Base-by-base conservation (phyloP, 1,140 invertebrate genomes). In the Bombus waltoni region DNA sequence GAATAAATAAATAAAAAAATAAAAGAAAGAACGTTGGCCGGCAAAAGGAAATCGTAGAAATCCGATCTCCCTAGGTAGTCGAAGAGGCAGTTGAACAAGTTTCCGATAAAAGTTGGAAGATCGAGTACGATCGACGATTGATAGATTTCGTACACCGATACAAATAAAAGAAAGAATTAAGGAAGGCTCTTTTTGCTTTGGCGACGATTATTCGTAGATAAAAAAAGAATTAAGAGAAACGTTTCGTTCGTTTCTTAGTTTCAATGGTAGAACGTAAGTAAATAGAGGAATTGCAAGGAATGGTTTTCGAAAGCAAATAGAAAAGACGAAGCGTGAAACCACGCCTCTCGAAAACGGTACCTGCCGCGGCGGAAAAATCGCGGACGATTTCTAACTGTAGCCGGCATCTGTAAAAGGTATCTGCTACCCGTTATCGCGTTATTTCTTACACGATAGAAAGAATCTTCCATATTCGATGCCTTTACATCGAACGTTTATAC, bases 321-420 rank as follows among this genome's bases (percentile, higher is more conserved):
- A 57, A 25, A 71, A 62, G 25, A 13, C n/a, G 18, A 74, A 11
- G n/a, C n/a, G 59, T 32, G 66, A 77, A 53, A 66, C 38, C 71
- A 77, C 75, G 70, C 81, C 87, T 91, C 85, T 90, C 68, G 78
- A 87, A 92, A 93, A 93, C 91, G 90, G 91, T 93, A 93, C 85
- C 87, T 68, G 32, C 47, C 18, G 40, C 47, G 53, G 22, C 28
- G 73, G 81, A 92, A 92, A 91, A 89, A 89, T 89, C 59, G 62
- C 68, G 40, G 68, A 89, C 88, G 76, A 90, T 91, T 91, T 83
- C 88, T 93, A 93, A 94, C 92, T 92, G 93, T 93, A 93, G 73
- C 53, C 78, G 71, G 83, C 75, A 93, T 80, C 86, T 90, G 82
- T 32, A 71, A 59, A 87, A 88, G 57, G 44, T 38, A 85, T 91